Evolutionary conservation across 1,140 invertebrate genomes (phyloP).

Genomic region (Himalopsyche phryganea): DNA sequence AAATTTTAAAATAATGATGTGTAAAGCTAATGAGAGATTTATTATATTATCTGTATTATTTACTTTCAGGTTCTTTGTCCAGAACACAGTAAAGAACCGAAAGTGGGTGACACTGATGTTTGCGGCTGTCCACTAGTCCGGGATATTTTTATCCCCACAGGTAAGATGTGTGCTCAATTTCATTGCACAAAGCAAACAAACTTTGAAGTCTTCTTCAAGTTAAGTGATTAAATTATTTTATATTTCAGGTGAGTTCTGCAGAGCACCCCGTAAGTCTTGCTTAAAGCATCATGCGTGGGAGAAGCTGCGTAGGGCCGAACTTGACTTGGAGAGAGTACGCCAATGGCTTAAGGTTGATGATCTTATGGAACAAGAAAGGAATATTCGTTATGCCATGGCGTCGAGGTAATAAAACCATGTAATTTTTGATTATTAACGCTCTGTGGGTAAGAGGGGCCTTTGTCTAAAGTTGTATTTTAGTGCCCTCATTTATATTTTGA

Average conservation of each 20-base stretch:
- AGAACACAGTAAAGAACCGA: conserved; percentile 95
- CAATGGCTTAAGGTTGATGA: conserved; percentile 94
- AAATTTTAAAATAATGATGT: too few species aligned
- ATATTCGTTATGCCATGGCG: conserved; percentile 81
- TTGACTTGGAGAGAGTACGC: conserved; percentile 71
- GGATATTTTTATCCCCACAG: conserved; percentile 76
- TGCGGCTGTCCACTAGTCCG: conserved; percentile 88
- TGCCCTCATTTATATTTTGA: too few species aligned
- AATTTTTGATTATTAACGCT: background rate
- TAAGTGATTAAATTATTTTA: background rate
- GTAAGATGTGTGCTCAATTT: too few species aligned
- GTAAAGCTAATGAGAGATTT: too few species aligned
- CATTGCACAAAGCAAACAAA: background rate
- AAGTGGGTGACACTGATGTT: conserved; percentile 78
- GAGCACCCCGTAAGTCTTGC: conserved; percentile 86
- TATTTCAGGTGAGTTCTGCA: conserved; percentile 62
- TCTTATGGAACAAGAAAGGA: conserved; percentile 89
- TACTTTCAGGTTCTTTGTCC: conserved; percentile 89
- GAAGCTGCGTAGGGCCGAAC: conserved; percentile 86
- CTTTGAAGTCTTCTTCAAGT: background rate
- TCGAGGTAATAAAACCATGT: conserved; percentile 54
- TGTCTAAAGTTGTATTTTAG: too few species aligned
- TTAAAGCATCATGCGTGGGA: conserved; percentile 94
- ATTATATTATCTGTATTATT: too few species aligned
- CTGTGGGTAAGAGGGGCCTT: too few species aligned